Evolutionary conservation across 1,140 invertebrate genomes (phyloP), one percentile per base, ranked within the genome.

Genomic region (Bombus affinis): DNA sequence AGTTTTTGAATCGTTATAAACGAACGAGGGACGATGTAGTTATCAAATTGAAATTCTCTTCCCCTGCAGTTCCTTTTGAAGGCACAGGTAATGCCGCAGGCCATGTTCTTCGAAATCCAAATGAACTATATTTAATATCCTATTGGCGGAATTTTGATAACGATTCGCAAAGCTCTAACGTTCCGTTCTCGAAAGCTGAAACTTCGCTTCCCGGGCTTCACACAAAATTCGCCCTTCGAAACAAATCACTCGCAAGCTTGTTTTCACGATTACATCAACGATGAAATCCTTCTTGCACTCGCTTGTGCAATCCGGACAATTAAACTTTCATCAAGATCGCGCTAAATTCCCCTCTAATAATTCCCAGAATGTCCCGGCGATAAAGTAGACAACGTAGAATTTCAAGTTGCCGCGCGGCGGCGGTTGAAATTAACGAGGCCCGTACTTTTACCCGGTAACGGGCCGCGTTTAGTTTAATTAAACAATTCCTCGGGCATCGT

Each of bases 321-420:
- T 53, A 74, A 74, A 74, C 42, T 74, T 74, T 74, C 73, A 75
- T 75, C 73, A 75, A 53, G 73, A 75, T 75, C 73, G 18, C 42
- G n/a, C 22, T 35, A 75, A 47, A 53, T 75, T 12, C 12, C 73
- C 18, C 18, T 28, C 42, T 44, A 35, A 47, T 47, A 74, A 75
- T 75, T 53, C 73, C 3, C 70, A 28, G 70, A 71, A 71, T 71
- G 70, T 25, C 39, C 10, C 25, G 8, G 37, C 70, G 37, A 71
- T 71, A 71, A 71, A 71, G 25, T 42, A 42, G 68, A 42, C 68
- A 42, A 71, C 70, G 47, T 53, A 53, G 47, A 53, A 53, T 53
- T 42, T 28, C 37, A 42, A 71, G 39, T 35, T 42, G 39, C 68
- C 25, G 47, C 47, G 6, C 6, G 18, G 47, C 47, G 18, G 47